These are phyloP conservation scores for human DNA, from an alignment of 2,113 vertebrate species.

Conservation along the genomic window DNA sequence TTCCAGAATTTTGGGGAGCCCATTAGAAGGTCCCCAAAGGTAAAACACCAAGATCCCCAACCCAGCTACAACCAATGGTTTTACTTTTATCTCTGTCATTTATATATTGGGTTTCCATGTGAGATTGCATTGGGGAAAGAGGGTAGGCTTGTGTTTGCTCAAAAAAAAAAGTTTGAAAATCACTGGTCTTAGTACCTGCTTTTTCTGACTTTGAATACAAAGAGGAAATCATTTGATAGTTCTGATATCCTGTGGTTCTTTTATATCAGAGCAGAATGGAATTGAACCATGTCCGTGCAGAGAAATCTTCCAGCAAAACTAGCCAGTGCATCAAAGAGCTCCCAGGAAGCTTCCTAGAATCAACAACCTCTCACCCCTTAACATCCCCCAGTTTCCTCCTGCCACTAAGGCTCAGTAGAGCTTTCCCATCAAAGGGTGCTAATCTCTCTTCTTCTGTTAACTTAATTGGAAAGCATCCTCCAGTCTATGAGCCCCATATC, in stretches of 20 bases:
- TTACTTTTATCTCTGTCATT: neutral
- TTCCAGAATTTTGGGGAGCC: neutral
- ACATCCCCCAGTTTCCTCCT: neutral
- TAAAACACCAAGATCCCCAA: neutral
- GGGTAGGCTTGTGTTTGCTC: neutral
- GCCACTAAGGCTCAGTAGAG: neutral
- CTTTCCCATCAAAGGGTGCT: neutral
- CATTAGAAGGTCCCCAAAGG: neutral
- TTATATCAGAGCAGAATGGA: neutral
- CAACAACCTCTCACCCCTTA: neutral
- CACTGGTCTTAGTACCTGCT: neutral
- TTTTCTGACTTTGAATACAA: neutral
- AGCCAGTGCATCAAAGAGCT: neutral
- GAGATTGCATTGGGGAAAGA: neutral
- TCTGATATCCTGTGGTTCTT: neutral
- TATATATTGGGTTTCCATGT: neutral
- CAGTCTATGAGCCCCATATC: neutral
- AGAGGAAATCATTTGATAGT: neutral
- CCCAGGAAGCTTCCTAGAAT: neutral
- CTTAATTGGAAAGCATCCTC: neutral
- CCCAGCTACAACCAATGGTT: neutral
- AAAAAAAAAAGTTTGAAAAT: neutral
- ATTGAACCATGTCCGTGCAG: neutral
- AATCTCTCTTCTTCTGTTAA: neutral
- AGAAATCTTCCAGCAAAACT: neutral